Evolutionary conservation across 2,113 vertebrate species (phyloP).

Genomic region (Grallaria varia): DNA sequence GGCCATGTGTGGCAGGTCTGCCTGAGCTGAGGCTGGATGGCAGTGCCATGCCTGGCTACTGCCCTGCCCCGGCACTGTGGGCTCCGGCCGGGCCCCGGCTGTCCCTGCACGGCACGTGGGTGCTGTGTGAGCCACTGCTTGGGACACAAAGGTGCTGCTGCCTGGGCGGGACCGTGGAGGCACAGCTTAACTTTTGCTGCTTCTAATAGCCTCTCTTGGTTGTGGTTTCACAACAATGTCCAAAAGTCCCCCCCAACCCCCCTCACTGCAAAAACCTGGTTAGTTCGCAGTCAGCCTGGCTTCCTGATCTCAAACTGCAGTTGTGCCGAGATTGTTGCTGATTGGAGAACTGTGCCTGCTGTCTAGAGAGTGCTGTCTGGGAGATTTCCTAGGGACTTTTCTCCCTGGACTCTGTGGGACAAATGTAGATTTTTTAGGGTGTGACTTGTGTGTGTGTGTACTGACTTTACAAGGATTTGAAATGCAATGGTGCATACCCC

Average conservation of each 20-base stretch:
- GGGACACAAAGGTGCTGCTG: background rate
- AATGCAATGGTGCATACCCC: background rate
- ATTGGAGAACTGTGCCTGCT: background rate
- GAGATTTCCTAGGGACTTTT: background rate
- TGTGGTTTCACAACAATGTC: background rate
- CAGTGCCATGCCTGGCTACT: background rate
- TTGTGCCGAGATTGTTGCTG: background rate
- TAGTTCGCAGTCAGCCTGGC: background rate
- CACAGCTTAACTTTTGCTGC: background rate
- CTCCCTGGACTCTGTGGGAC: background rate
- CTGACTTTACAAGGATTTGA: background rate
- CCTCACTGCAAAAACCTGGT: background rate
- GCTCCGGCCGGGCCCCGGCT: background rate
- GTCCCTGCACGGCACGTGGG: rapidly evolving
- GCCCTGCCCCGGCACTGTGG: rapidly evolving
- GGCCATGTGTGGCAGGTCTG: rapidly evolving
- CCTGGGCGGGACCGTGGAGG: background rate
- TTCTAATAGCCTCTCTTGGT: rapidly evolving
- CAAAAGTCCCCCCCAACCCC: background rate
- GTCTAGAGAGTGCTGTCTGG: background rate
- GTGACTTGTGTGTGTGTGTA: background rate
- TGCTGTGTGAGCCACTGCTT: background rate
- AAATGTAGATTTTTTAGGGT: background rate
- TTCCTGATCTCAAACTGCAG: background rate
- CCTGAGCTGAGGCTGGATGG: background rate